Percentiles rank a stretch among this genome's conserved stretches.
Conservation (phyloP, 2,113 vertebrate species). For the Poeciliopsis occidentalis region DNA sequence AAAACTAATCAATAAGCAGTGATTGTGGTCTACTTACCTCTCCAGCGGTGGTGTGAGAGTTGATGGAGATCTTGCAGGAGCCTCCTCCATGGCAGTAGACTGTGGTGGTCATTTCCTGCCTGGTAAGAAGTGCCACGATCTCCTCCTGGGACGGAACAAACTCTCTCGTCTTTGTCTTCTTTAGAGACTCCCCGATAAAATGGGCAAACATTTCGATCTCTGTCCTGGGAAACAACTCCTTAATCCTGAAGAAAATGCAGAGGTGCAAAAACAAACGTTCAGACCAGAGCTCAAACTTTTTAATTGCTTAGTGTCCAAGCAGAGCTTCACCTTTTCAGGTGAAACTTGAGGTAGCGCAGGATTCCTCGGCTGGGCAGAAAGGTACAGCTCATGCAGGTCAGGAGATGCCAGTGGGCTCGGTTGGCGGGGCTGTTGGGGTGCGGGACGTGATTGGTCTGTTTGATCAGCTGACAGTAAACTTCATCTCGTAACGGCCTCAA, state of each 20-base stretch:
- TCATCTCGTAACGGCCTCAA: conserved; percentile 87
- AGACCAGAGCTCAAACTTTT: background rate
- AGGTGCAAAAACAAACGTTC: background rate
- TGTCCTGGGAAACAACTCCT: conserved; percentile 85
- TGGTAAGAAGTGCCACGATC: conserved; percentile 86
- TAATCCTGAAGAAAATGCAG: conserved; percentile 78
- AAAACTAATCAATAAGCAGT: background rate
- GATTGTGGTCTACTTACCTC: conserved; percentile 53
- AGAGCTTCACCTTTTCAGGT: conserved; percentile 85
- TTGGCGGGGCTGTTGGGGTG: conserved; percentile 85
- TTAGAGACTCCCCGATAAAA: conserved; percentile 88
- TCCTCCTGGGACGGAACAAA: conserved; percentile 93
- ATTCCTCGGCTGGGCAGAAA: conserved; percentile 89
- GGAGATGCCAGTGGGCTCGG: conserved; percentile 89
- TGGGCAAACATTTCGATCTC: conserved; percentile 89
- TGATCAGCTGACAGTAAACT: conserved; percentile 94
- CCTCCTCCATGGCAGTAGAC: conserved; percentile 94
- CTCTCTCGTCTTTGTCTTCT: conserved; percentile 90
- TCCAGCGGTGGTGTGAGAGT: conserved; percentile 86
- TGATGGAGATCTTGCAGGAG: conserved; percentile 94
- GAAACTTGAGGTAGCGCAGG: conserved; percentile 91
- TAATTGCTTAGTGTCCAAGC: background rate
- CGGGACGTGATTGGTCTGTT: conserved; percentile 91
- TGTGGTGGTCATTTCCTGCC: conserved; percentile 83
- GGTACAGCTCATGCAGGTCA: conserved; percentile 91